Conservation (phyloP, 2,113 vertebrate species). For the Micronycteris hirsuta region DNA sequence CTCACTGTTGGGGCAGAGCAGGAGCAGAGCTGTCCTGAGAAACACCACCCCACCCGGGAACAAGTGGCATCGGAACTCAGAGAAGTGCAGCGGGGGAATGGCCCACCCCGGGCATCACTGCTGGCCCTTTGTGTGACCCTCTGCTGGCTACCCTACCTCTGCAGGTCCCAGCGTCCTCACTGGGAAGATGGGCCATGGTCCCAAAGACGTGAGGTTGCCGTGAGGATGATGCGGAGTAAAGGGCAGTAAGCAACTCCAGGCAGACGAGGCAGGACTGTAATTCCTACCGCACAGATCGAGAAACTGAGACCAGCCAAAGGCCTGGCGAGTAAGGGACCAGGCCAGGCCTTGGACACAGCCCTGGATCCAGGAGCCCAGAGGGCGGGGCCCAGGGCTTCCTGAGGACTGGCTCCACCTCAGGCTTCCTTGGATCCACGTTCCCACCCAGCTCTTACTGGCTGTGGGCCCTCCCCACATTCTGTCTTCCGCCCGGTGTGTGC, state of each 20-base stretch:
- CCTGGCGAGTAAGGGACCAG: background rate
- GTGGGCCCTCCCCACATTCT: background rate
- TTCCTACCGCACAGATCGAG: background rate
- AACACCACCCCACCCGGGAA: too few species aligned
- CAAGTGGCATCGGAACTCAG: background rate
- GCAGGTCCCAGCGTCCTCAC: background rate
- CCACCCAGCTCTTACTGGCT: background rate
- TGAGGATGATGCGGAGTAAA: background rate
- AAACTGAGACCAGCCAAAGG: background rate
- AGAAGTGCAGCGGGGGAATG: fast-evolving
- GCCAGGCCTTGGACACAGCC: background rate
- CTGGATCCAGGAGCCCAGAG: background rate
- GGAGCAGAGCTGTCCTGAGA: background rate
- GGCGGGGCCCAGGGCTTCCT: background rate
- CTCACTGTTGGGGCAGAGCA: background rate
- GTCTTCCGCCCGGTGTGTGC: background rate
- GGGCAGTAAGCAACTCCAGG: background rate
- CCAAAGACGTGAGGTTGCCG: background rate
- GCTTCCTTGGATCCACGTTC: background rate
- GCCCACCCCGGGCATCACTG: background rate
- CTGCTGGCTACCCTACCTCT: background rate
- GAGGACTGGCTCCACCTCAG: background rate
- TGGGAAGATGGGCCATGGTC: background rate
- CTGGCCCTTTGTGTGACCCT: background rate
- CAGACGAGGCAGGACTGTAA: background rate